phyloP scores from a whole-genome alignment of 2,113 vertebrate species.

The Megaceryle maxima region DNA sequence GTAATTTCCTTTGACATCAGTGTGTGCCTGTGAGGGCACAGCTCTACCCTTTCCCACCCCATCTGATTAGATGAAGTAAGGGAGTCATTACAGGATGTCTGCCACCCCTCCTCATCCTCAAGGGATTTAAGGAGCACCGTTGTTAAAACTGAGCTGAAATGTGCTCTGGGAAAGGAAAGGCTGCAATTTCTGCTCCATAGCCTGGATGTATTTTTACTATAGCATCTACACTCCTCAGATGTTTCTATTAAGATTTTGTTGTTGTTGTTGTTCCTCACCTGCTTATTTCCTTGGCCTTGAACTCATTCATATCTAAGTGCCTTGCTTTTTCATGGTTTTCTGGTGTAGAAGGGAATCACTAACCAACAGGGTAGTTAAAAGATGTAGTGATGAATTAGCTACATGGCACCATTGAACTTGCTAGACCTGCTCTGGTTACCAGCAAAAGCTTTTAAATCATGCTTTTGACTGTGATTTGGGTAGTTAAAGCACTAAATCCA shows the following conservation, averaged over 20 bases:
- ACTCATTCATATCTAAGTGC: neutral
- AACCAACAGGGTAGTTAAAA: neutral
- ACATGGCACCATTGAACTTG: neutral
- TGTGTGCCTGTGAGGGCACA: neutral
- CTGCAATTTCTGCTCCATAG: neutral
- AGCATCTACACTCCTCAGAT: neutral
- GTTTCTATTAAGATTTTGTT: neutral
- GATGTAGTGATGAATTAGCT: neutral
- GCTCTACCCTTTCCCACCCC: slow-evolving; percentile 26
- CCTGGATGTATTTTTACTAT: neutral
- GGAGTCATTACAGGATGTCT: slow-evolving; percentile 6
- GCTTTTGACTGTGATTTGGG: neutral
- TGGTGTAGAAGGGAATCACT: neutral
- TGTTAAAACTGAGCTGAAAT: neutral
- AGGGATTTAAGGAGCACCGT: neutral
- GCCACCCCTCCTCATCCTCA: neutral
- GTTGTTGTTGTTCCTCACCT: neutral
- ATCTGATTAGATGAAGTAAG: neutral
- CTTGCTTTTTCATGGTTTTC: neutral
- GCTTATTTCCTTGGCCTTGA: neutral
- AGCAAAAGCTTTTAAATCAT: neutral
- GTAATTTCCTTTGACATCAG: slow-evolving; percentile 57
- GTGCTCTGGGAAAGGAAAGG: neutral
- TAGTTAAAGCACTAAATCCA: neutral
- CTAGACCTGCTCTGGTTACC: neutral